These are phyloP conservation scores for Platyrinchus mystaceus DNA, from an alignment of 2,797 vertebrate species.

Conservation along the genomic window DNA sequence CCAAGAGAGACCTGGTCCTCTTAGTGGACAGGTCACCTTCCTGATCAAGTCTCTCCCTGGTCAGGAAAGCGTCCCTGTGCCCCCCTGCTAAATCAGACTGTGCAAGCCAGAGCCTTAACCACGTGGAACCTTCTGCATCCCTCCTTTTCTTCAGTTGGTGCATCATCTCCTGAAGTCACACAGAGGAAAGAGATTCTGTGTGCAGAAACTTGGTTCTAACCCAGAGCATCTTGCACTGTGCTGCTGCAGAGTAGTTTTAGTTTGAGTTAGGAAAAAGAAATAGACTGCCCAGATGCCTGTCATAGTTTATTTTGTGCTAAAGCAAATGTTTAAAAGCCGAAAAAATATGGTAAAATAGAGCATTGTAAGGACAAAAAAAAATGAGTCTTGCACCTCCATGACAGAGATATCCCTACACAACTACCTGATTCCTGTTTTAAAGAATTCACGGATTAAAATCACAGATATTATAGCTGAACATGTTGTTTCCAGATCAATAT, in stretches of 20 bases:
- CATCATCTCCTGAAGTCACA: not conserved
- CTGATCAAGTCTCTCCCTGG: slow-evolving; percentile 41
- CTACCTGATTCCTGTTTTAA: not conserved
- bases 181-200: not conserved
- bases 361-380: not conserved
- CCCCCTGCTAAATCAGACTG: not conserved
- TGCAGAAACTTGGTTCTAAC: not conserved
- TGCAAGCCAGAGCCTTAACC: slow-evolving; percentile 11
- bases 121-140: slow-evolving; percentile 2
- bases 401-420: not conserved
- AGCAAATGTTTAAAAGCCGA: not conserved
- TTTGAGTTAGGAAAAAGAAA: not conserved
- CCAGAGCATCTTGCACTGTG: not conserved
- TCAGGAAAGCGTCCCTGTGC: not conserved
- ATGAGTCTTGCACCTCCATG: not conserved
- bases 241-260: not conserved
- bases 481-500: not conserved
- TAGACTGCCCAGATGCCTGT: not conserved
- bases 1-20: not conserved
- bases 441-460: not conserved
- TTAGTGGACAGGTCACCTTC: no score
- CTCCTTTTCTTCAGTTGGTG: slow-evolving; percentile 35
- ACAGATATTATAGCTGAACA: not conserved
- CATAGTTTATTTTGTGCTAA: not conserved
- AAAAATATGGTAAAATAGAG: not conserved